Conservation (phyloP, 1,140 invertebrate species). For the Atta colombica region DNA sequence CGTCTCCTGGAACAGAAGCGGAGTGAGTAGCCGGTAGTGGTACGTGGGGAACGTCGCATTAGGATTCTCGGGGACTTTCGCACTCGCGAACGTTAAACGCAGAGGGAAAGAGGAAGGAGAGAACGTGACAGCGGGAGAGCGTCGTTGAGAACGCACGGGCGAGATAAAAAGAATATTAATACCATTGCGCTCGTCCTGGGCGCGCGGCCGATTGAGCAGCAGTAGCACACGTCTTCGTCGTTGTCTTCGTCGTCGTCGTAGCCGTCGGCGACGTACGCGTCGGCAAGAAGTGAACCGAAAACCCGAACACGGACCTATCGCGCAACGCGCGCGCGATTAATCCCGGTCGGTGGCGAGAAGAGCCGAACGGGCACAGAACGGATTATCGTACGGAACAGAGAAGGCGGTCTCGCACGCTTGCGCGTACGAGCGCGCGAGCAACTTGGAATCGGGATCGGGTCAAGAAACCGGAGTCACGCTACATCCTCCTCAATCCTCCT, state of each 20-base stretch:
- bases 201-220: constrained; percentile 50
- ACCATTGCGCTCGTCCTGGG: constrained; percentile 55
- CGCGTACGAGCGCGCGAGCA: background rate
- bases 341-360: constrained; percentile 30
- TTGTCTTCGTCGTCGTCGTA: constrained; percentile 28
- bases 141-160: constrained; percentile 14
- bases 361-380: constrained; percentile 9
- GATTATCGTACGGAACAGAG: background rate
- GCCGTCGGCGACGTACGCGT: constrained; percentile 26
- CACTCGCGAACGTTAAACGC: constrained; percentile 48
- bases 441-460: constrained; percentile 53
- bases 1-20: constrained; percentile 85
- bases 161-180: background rate
- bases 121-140: constrained; percentile 10
- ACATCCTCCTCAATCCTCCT: constrained; percentile 66
- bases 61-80: constrained; percentile 26
- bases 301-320: constrained; percentile 49
- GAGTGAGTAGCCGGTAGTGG: constrained; percentile 26
- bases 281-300: constrained; percentile 46
- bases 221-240: constrained; percentile 47
- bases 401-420: constrained; percentile 30
- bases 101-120: background rate
- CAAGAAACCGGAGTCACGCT: constrained; percentile 71
- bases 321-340: constrained; percentile 54
- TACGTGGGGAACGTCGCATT: constrained; percentile 38